Evolutionary conservation across 2,888 invertebrate genomes (phyloP), one percentile per base, ranked within the genome.

Genomic region (Agriotes lineatus): DNA sequence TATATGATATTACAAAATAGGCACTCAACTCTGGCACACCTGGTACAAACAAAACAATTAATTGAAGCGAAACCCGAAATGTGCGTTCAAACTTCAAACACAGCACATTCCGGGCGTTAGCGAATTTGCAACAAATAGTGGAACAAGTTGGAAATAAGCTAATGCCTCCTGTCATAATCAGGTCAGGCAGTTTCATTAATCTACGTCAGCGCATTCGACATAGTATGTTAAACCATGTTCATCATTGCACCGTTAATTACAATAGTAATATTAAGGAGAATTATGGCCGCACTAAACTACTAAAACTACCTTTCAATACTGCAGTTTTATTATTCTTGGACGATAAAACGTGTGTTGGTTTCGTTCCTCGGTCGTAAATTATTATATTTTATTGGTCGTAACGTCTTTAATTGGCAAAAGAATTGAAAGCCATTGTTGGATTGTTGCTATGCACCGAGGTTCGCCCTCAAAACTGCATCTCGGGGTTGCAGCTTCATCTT

Each of bases 271-370:
- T 19, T 44, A 44, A 12, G 18, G 6, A 44, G 44, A 16, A 19
- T 20, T 18, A 54, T 30, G 54, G 19, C 25, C 10, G 18, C 16
- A 35, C 16, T 35, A 10, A 35, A 54, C 33, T n/a, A 33, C 1
- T 54, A 19, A 54, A 54, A 20, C 20, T 16, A 10, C 45, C 54
- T 14, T 54, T 18, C 16, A 35, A 50, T 50, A 6, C 39, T 19
- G 39, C 12, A 39, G 22, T 39, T 57, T 57, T 57, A 57, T 57
- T 39, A 20, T 39, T 57, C 2, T n/a, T n/a, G 10, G 39, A 57
- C 20, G 39, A 20, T 39, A 39, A 57, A 39, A 3, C 12, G 39
- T 12, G 39, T 0, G 0, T 42, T 57, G 19, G 22, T 9, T 57
- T 57, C 22, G 22, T 39, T 57, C 10, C 9, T 1, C 0, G 59